Evolutionary conservation across 2,113 vertebrate species (phyloP), one percentile per base, ranked within the genome.

Genomic region (Onychostoma macrolepis): DNA sequence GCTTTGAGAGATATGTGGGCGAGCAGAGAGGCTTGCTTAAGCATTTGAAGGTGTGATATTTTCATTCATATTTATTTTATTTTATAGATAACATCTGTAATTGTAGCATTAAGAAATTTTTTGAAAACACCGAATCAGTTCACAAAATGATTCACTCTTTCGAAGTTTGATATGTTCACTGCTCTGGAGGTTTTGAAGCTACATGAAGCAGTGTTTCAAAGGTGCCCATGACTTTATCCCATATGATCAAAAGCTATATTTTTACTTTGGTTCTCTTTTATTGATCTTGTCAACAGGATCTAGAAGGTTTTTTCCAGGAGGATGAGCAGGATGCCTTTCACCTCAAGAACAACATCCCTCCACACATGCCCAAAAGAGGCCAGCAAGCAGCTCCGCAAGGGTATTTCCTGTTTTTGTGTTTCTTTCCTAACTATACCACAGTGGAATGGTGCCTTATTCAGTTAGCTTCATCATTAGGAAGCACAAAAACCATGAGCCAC

Each of bases 341-440:
- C 87, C 88, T 96, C 10, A 92, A 89, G 26, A 88, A 94, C 67
- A 93, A 95, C 88, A 87, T 93, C 2, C 95, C 95, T 6, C 63
- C 83, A 48, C 93, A 95, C 89, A 92, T 96, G 91, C 93, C 94
- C 17, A 86, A 43, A 84, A 93, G 69, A 67, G 91, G 85, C 71
- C 83, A 11, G 4, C 45, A 76, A 17, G 65, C 74, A 72, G 89
- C 28, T 19, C 89, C 13, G 94, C 95, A 83, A 93, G 92, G 28
- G 76, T 33, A 19, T 30, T 1, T 26, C n/a, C 33, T 26, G 7
- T 72, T 89, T 58, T 38, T 56, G 53, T 24, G 43, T 38, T 38
- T 50, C 3, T 56, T 17, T 75, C 17, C 10, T 2, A 33, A 12
- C 28, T 61, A 3, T 61, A 15, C 36, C 12, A 24, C 50, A 15